Percentiles rank a stretch among this genome's conserved stretches.
phyloP scores from a whole-genome alignment of 2,888 invertebrate genomes.

The Polietes domitor region DNA sequence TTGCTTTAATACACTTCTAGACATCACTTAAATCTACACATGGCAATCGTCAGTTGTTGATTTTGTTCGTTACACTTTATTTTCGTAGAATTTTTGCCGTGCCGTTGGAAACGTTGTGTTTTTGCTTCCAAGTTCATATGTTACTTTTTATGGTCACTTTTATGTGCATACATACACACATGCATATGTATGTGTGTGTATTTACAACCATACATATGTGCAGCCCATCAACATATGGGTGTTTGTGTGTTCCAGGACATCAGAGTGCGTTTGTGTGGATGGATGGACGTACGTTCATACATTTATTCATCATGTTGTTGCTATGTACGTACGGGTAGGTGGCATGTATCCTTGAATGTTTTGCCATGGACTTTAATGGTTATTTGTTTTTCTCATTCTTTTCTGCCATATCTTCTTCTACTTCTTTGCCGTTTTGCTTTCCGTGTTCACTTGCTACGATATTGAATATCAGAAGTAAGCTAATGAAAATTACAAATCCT shows the following conservation, averaged over 20 bases:
- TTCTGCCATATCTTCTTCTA: slow-evolving; percentile 25
- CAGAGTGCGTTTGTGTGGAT: neutral
- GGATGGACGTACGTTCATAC: neutral
- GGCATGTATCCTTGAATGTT: neutral
- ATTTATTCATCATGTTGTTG: slow-evolving; percentile 19
- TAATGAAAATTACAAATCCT: slow-evolving; percentile 54
- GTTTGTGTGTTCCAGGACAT: neutral
- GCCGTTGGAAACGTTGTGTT: slow-evolving; percentile 5
- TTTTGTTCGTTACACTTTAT: slow-evolving; percentile 33
- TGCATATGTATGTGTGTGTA: neutral
- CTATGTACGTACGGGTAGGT: neutral
- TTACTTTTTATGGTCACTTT: slow-evolving; percentile 38
- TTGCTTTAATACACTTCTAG: slow-evolving; percentile 26
- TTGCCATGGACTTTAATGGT: slow-evolving; percentile 20
- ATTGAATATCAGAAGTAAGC: slow-evolving; percentile 53
- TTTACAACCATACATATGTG: neutral
- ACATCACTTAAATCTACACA: slow-evolving; percentile 39
- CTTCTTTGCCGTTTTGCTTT: neutral
- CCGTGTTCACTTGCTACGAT: slow-evolving; percentile 10
- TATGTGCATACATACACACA: slow-evolving; percentile 11
- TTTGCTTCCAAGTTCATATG: slow-evolving; percentile 6
- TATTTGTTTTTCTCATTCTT: slow-evolving; percentile 31
- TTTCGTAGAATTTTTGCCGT: slow-evolving; percentile 27
- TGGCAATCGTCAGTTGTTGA: slow-evolving; percentile 33
- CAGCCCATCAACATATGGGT: no score